Conservation (phyloP, 2,888 invertebrate genomes). For the Tipula vernalis region DNA sequence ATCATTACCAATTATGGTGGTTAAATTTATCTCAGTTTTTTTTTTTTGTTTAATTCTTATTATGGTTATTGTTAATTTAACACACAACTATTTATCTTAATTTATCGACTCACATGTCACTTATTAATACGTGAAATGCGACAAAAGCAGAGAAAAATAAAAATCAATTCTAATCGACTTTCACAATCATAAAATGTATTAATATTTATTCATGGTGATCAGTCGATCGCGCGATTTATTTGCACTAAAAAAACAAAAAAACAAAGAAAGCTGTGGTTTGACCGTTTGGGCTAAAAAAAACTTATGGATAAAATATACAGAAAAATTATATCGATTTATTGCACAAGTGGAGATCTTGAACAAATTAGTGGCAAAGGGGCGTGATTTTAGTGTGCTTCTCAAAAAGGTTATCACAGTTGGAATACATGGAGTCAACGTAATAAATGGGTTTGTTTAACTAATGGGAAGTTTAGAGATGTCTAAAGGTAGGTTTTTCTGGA, state of each 20-base stretch:
- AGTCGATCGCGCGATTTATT: not conserved
- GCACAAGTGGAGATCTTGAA: too few species aligned
- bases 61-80: not conserved
- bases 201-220: not conserved
- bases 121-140: not conserved
- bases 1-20: not conserved
- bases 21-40: not conserved
- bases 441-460: too few species aligned
- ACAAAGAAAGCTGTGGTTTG: too few species aligned
- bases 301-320: too few species aligned
- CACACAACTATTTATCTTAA: not conserved
- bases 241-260: not conserved
- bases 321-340: too few species aligned
- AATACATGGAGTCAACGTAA: too few species aligned
- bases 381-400: too few species aligned
- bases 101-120: not conserved
- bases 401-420: too few species aligned
- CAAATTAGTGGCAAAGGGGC: too few species aligned
- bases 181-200: not conserved
- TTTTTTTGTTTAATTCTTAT: not conserved
- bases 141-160: not conserved
- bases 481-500: too few species aligned
- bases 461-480: too few species aligned
- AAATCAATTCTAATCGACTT: constrained; percentile 4
- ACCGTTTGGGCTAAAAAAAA: too few species aligned